Conservation (phyloP, 2,113 vertebrate genomes). For the Thermophis baileyi region DNA sequence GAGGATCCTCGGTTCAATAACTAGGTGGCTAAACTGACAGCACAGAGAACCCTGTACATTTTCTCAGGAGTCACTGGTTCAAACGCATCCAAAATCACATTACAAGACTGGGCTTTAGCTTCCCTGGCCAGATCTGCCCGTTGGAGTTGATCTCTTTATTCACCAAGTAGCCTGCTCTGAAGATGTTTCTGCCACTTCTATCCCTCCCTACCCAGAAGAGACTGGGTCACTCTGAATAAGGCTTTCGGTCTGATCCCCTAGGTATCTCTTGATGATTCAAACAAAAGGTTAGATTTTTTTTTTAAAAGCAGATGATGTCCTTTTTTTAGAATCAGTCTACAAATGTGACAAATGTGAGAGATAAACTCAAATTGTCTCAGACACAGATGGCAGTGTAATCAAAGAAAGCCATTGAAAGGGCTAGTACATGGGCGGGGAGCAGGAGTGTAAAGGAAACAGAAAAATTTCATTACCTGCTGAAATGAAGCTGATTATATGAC, state of each 20-base stretch:
- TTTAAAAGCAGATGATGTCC: not conserved
- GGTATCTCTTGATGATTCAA: not conserved
- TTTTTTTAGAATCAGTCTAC: not conserved
- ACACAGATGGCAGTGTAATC: not conserved
- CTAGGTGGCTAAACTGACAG: not conserved
- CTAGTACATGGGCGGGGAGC: not conserved
- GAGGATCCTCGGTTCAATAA: not conserved
- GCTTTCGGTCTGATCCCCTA: not conserved
- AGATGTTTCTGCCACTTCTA: not conserved
- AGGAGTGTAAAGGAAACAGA: not conserved
- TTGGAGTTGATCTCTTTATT: not conserved
- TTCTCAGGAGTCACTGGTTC: not conserved
- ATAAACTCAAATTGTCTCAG: not conserved
- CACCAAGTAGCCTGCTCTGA: not conserved
- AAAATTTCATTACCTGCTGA: conserved; percentile 22
- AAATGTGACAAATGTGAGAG: not conserved
- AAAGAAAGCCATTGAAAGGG: not conserved
- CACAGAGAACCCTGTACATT: not conserved
- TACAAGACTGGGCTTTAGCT: not conserved
- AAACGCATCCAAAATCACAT: not conserved
- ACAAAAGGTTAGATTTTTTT: not conserved
- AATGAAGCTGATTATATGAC: conserved; percentile 35
- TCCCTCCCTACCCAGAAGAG: not conserved
- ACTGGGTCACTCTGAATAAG: not conserved
- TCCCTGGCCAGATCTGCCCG: not conserved